phyloP scores from a whole-genome alignment of 2,888 invertebrate species.

The Torymus auratus region DNA sequence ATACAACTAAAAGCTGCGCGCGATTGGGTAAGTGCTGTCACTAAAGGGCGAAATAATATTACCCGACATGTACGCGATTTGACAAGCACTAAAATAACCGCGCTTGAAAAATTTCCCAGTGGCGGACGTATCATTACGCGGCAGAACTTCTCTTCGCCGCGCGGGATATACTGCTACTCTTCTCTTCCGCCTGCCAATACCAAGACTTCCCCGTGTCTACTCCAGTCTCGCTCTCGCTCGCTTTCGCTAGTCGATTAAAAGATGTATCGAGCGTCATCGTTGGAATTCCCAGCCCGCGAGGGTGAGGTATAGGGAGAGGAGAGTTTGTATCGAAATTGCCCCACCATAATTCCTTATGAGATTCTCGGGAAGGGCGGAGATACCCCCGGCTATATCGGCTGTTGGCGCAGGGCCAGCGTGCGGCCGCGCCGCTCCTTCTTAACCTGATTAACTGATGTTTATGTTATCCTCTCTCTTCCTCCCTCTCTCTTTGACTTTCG shows the following conservation, averaged over 20 bases:
- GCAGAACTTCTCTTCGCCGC: background rate
- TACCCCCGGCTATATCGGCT: constrained; percentile 25
- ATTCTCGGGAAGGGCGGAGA: constrained; percentile 34
- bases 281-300: background rate
- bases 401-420: constrained; percentile 50
- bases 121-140: constrained; percentile 5
- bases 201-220: constrained; percentile 6
- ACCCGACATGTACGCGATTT: background rate
- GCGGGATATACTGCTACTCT: background rate
- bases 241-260: constrained; percentile 42
- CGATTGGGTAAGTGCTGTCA: background rate
- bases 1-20: background rate
- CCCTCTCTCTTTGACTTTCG: constrained; percentile 7
- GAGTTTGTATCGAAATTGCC: constrained; percentile 49
- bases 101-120: background rate
- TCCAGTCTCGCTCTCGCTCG: constrained; percentile 9
- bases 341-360: constrained; percentile 47
- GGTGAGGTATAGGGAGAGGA: background rate
- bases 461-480: constrained; percentile 55
- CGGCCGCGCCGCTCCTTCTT: constrained; percentile 63
- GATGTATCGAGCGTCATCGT: constrained; percentile 38
- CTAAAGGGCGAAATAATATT: constrained; percentile 7
- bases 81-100: constrained; percentile 10
- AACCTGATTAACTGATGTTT: constrained; percentile 70
- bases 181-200: constrained; percentile 31